Evolutionary conservation across 2,888 invertebrate genomes (phyloP), one percentile per base, ranked within the genome.

Genomic region (Eurois occulta): DNA sequence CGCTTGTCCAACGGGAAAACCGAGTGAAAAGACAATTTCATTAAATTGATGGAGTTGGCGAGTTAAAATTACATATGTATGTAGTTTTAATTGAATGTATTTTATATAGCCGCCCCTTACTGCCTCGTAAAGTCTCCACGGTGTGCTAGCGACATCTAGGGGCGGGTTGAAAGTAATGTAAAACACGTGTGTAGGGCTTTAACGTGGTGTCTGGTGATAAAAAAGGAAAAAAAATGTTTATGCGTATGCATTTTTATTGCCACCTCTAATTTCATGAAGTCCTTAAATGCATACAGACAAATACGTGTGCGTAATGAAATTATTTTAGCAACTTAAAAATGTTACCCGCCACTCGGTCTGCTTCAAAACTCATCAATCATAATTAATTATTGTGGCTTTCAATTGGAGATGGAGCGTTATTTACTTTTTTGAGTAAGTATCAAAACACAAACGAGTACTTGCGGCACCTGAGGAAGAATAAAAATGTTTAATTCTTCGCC

Each of bases 61-160:
- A 74, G 71, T 86, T 75, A 71, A 85, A 87, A 78, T 87, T 81
- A 85, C 83, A 73, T 87, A 85, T 86, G 85, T 87, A 87, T 85
- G 85, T 73, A 64, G 75, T 87, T 85, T 81, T 85, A 85, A 85
- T 87, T 87, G 71, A 85, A 85, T 87, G 82, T 68, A 62, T 82
- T 85, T 87, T 82, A 81, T 87, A 85, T 72, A 65, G 82, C 74
- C 87, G 32, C 60, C 81, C 74, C 18, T 43, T 72, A 62, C 24
- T 65, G 32, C 72, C 55, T 86, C 82, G 82, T 85, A 87, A 85
- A 81, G 62, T 69, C 75, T 48, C 72, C 38, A 48, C 41, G 32
- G 71, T 69, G n/a, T 24, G 38, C 58, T 62, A 65, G 80, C 85
- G 66, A 21, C 58, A 60, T 79, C 74, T 84, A 64, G 41, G 52